phyloP scores from a whole-genome alignment of 2,888 invertebrate genomes.

The Oligia strigilis region DNA sequence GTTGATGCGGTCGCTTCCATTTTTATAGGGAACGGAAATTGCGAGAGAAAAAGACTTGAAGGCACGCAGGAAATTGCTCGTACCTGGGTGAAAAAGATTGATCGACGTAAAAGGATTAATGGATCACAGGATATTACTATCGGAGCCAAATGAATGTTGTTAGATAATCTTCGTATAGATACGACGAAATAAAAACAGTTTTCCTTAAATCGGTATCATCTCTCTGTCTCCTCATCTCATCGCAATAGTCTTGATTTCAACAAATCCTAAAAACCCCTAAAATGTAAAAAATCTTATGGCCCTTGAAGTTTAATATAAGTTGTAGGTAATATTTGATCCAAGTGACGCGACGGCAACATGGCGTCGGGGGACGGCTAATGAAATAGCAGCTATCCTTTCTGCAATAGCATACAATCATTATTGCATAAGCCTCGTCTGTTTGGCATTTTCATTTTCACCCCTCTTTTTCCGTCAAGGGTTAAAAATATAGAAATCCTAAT shows the following conservation, averaged over 20 bases:
- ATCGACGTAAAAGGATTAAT: constrained; percentile 12
- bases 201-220: not conserved
- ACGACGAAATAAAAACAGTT: not conserved
- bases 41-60: constrained; percentile 23
- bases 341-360: not conserved
- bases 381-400: not conserved
- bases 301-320: not conserved
- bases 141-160: too few relatives aligned
- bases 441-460: not conserved
- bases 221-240: not conserved
- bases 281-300: not conserved
- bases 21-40: constrained; percentile 46
- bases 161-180: not conserved
- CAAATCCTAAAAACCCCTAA: not conserved
- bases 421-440: not conserved
- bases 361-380: not conserved
- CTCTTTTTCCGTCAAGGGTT: not conserved
- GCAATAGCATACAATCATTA: not conserved
- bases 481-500: not conserved
- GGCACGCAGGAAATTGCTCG: constrained; percentile 42
- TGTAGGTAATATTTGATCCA: not conserved
- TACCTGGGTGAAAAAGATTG: constrained; percentile 14
- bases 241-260: not conserved
- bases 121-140: constrained; percentile 2
- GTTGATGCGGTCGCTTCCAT: constrained; percentile 42